Percentiles rank a stretch among this genome's conserved stretches.
phyloP scores from a whole-genome alignment of 2,113 vertebrate genomes.

The Abramis brama region DNA sequence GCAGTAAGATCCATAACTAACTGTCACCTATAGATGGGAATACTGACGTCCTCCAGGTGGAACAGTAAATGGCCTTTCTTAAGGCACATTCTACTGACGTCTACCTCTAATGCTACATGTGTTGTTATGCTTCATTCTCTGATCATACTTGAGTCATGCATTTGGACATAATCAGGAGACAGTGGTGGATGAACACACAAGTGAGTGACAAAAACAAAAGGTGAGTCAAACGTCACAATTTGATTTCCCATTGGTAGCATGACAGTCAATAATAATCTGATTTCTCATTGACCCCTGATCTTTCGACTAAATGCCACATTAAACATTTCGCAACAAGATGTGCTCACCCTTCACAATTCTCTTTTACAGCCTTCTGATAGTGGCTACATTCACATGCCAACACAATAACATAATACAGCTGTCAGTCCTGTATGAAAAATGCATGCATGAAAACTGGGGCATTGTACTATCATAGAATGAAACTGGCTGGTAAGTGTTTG shows the following conservation, averaged over 20 bases:
- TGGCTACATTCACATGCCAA: background rate
- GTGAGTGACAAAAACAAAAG: constrained; percentile 2
- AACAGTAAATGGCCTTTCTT: background rate
- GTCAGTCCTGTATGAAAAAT: background rate
- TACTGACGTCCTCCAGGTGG: background rate
- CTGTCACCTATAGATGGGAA: background rate
- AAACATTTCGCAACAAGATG: background rate
- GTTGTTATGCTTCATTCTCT: constrained; percentile 5
- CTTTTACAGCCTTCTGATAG: background rate
- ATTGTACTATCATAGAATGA: background rate
- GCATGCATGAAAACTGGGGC: background rate
- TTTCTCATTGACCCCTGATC: background rate
- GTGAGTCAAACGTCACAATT: background rate
- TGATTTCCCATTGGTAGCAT: background rate
- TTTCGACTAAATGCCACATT: background rate
- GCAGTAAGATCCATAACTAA: background rate
- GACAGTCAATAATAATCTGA: background rate
- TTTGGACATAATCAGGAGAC: background rate
- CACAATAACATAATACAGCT: background rate
- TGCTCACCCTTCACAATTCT: background rate
- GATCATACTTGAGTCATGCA: background rate
- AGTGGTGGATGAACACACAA: background rate
- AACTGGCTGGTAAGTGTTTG: background rate
- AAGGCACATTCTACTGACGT: background rate
- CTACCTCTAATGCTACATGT: background rate